These are phyloP conservation scores for Paralinhomoeus sp. DNA, from an alignment of 2,888 invertebrate genomes.

Conservation along the genomic window DNA sequence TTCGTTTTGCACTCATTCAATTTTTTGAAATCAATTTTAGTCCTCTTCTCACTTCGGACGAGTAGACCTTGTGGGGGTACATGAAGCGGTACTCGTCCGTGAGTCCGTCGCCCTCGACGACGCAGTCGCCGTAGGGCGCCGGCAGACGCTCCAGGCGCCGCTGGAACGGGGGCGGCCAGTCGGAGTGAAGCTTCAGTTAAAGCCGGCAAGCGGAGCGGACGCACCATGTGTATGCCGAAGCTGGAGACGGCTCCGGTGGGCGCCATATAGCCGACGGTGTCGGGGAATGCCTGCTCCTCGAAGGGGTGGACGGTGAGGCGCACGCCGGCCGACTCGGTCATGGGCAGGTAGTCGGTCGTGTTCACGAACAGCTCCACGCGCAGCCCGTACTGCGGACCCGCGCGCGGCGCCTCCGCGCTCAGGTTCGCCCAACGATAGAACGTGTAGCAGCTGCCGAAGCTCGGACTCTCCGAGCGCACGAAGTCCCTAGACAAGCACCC, in stretches of 20 bases:
- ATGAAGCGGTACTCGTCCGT: slow-evolving; percentile 17
- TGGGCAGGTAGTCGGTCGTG: slow-evolving; percentile 20
- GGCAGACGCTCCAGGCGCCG: slow-evolving; percentile 19
- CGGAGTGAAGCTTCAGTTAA: too few species aligned
- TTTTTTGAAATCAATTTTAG: too few species aligned
- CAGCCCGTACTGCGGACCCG: slow-evolving; percentile 11
- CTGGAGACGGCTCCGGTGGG: slow-evolving; percentile 21
- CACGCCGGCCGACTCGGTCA: slow-evolving; percentile 21
- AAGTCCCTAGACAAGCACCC: slow-evolving; percentile 21
- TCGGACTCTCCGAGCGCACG: slow-evolving; percentile 16
- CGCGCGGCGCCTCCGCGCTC: slow-evolving; percentile 14
- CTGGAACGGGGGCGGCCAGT: slow-evolving; percentile 3
- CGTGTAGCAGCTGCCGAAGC: slow-evolving; percentile 24
- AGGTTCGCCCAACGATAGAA: slow-evolving; percentile 14
- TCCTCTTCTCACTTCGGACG: slow-evolving; percentile 13
- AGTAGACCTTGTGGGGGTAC: slow-evolving; percentile 16
- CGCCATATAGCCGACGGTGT: slow-evolving; percentile 21
- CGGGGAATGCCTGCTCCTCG: slow-evolving; percentile 19
- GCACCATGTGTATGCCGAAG: slow-evolving; percentile 19
- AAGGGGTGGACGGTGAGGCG: slow-evolving; percentile 18
- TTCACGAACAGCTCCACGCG: slow-evolving; percentile 22
- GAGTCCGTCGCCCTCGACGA: slow-evolving; percentile 13
- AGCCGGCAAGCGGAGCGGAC: too few species aligned
- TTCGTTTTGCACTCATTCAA: too few species aligned
- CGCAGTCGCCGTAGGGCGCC: slow-evolving; percentile 22